Percentiles rank a stretch among this genome's conserved stretches.
phyloP scores from a whole-genome alignment of 1,140 invertebrate genomes.

The Diabrotica undecimpunctata region DNA sequence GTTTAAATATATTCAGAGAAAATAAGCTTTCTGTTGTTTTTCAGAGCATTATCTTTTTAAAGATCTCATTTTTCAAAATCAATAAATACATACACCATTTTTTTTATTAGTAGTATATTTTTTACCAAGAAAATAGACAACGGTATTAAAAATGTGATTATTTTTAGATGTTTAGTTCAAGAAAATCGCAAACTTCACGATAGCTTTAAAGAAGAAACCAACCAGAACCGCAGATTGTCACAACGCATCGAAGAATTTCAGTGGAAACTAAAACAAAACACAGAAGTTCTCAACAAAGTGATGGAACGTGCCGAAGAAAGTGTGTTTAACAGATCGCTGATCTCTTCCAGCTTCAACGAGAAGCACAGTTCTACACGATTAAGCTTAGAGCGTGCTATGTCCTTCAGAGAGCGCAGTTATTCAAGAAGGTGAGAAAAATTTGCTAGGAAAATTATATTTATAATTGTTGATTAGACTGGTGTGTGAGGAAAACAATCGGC shows the following conservation, averaged over 20 bases:
- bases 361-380: conserved; percentile 24
- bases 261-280: conserved; percentile 77
- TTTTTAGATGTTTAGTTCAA: conserved; percentile 28
- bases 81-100: too few species aligned
- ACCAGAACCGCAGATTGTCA: conserved; percentile 71
- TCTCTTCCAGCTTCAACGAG: conserved; percentile 43
- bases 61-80: too few species aligned
- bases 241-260: conserved; percentile 83
- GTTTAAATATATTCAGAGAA: too few species aligned
- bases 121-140: too few species aligned
- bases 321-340: conserved; percentile 35
- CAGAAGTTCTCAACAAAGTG: conserved; percentile 56
- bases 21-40: too few species aligned
- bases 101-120: too few species aligned
- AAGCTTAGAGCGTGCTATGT: conserved; percentile 37
- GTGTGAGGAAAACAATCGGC: too few species aligned
- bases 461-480: too few species aligned
- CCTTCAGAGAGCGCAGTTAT: conserved; percentile 31
- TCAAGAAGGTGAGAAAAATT: conserved; percentile 19
- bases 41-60: too few species aligned
- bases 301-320: conserved; percentile 40
- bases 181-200: conserved; percentile 71
- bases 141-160: background rate
- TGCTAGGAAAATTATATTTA: too few species aligned
- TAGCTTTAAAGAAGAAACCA: conserved; percentile 64